Conservation (phyloP, 2,113 vertebrate species). For the Eretmochelys imbricata region DNA sequence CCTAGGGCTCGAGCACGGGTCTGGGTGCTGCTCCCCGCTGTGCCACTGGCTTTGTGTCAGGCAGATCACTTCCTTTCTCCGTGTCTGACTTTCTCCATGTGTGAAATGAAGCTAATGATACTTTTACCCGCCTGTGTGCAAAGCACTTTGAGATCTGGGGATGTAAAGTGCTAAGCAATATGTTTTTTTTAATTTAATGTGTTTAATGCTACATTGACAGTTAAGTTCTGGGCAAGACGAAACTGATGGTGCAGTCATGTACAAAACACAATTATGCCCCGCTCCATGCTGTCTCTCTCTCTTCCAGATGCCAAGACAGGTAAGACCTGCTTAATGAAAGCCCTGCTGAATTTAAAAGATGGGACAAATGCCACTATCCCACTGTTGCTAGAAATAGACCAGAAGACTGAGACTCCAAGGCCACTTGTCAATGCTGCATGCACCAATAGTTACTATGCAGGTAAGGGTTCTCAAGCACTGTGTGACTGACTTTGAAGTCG, state of each 20-base stretch:
- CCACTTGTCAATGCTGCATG: conserved; percentile 86
- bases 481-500: neutral
- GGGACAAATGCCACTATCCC: conserved; percentile 86
- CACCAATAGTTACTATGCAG: conserved; percentile 86
- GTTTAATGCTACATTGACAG: neutral
- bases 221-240: neutral
- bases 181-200: neutral
- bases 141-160: neutral
- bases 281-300: neutral
- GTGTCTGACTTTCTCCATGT: neutral
- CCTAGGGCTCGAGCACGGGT: neutral
- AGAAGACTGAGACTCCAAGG: conserved; percentile 80
- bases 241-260: neutral
- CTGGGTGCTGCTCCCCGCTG: neutral
- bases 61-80: neutral
- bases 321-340: conserved; percentile 94
- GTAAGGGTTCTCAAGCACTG: conserved; percentile 60
- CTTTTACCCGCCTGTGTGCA: neutral
- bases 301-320: conserved; percentile 87
- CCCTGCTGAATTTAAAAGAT: conserved; percentile 87
- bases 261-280: neutral
- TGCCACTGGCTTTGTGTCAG: neutral
- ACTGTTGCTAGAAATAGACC: conserved; percentile 85
- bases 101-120: neutral
- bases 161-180: neutral